A percentile compares a stretch with the other conserved stretches of the same genome.
phyloP scores from a whole-genome alignment of 2,113 vertebrate species.

The Canis aureus region DNA sequence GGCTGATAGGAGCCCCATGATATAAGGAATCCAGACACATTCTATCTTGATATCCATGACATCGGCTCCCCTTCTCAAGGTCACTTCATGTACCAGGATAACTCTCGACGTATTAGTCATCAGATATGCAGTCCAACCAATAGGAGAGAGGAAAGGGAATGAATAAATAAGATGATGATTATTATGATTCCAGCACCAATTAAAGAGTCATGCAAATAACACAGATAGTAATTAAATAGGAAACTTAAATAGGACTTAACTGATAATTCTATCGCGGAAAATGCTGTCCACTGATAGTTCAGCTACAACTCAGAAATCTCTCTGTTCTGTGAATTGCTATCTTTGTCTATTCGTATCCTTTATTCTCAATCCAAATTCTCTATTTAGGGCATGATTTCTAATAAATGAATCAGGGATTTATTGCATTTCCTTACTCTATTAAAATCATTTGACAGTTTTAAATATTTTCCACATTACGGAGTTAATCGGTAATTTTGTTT shows the following conservation, averaged over 20 bases:
- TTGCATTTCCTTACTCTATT: not conserved
- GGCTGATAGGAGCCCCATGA: too few species aligned
- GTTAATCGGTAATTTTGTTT: conserved; percentile 38
- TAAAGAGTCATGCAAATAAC: not conserved
- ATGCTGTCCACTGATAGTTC: not conserved
- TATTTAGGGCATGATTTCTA: not conserved
- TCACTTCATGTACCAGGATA: not conserved
- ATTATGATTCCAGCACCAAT: not conserved
- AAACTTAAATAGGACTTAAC: not conserved
- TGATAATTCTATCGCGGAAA: not conserved
- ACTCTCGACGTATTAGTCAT: not conserved
- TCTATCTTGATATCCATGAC: not conserved
- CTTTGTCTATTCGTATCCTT: not conserved
- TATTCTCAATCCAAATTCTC: not conserved
- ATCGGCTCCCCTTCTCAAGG: not conserved
- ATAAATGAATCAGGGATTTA: not conserved
- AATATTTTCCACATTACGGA: conserved; percentile 19
- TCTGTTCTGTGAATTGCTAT: not conserved
- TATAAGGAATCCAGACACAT: not conserved
- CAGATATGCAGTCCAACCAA: not conserved
- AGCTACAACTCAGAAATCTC: not conserved
- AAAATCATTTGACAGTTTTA: conserved; percentile 25
- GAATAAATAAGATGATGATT: not conserved
- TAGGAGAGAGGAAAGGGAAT: not conserved
- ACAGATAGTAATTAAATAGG: not conserved